Evolutionary conservation across 2,797 vertebrate species (phyloP).

Genomic region (Smutsia gigantea): DNA sequence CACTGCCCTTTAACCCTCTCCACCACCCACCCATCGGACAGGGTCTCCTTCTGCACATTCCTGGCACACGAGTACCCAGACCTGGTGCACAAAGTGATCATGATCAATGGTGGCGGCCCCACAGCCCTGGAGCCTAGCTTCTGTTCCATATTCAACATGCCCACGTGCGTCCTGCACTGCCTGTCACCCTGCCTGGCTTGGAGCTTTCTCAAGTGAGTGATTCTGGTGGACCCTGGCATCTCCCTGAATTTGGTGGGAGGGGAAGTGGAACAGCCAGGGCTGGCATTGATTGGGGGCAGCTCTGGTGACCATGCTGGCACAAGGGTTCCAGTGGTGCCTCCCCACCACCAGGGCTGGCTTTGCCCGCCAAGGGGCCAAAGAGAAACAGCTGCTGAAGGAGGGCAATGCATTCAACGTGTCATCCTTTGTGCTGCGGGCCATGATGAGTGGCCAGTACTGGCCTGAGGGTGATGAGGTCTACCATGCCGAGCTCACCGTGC

Average conservation of each 20-base stretch:
- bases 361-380: slow-evolving; percentile 96
- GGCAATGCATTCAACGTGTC: slow-evolving; percentile 98
- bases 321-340: not conserved
- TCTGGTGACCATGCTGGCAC: not conserved
- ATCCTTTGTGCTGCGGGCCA: slow-evolving; percentile 96
- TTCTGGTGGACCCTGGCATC: not conserved
- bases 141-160: slow-evolving; percentile 98
- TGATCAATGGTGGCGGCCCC: slow-evolving; percentile 98
- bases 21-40: slow-evolving; percentile 57
- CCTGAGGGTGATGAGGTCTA: slow-evolving; percentile 98
- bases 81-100: slow-evolving; percentile 97
- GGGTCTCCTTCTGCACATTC: slow-evolving; percentile 98
- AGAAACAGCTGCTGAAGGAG: slow-evolving; percentile 97
- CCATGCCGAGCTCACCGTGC: slow-evolving; percentile 96
- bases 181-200: slow-evolving; percentile 97
- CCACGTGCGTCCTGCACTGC: slow-evolving; percentile 95
- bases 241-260: not conserved
- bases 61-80: slow-evolving; percentile 98
- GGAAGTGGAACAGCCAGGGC: not conserved
- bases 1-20: not conserved
- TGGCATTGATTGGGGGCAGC: not conserved
- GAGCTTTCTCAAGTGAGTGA: slow-evolving; percentile 98
- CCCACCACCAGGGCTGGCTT: slow-evolving; percentile 92
- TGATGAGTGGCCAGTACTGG: slow-evolving; percentile 99
- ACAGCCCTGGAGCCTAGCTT: slow-evolving; percentile 97